Evolutionary conservation across 2,113 vertebrate genomes (phyloP).

Genomic region (Gasterosteus nipponicus): DNA sequence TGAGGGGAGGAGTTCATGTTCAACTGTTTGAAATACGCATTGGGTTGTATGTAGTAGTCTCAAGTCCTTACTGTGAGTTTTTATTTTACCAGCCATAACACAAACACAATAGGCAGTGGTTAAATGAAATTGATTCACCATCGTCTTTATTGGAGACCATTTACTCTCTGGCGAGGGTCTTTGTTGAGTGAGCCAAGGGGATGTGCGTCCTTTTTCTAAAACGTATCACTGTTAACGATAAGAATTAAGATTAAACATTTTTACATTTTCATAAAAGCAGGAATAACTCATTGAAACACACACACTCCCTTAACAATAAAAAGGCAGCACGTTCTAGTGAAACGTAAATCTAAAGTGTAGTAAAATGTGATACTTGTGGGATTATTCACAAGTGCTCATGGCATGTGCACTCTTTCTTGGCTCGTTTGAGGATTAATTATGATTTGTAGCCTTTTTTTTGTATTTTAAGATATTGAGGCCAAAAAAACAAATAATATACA

Average conservation of each 20-base stretch:
- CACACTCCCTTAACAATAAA: not conserved
- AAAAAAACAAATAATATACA: not conserved
- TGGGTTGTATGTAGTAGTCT: constrained; percentile 42
- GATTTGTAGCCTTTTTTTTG: not conserved
- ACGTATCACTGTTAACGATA: not conserved
- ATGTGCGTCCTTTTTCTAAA: not conserved
- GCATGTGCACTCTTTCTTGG: too few relatives aligned
- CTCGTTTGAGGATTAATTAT: not conserved
- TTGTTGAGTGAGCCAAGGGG: constrained; percentile 12
- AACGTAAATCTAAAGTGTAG: not conserved
- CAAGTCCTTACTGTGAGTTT: constrained; percentile 38
- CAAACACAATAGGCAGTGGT: constrained; percentile 26
- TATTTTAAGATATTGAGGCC: not conserved
- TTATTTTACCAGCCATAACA: constrained; percentile 47
- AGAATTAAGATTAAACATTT: not conserved
- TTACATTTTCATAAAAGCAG: not conserved
- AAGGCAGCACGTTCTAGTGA: not conserved
- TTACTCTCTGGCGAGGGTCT: constrained; percentile 8
- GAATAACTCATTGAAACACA: not conserved
- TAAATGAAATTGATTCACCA: constrained; percentile 14
- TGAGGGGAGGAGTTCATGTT: constrained; percentile 28
- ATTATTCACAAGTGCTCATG: too few relatives aligned
- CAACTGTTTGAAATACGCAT: constrained; percentile 32
- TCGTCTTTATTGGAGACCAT: constrained; percentile 5
- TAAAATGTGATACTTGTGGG: too few relatives aligned